Evolutionary conservation across 2,113 vertebrate species (phyloP).

Genomic region (Labrus mixtus): DNA sequence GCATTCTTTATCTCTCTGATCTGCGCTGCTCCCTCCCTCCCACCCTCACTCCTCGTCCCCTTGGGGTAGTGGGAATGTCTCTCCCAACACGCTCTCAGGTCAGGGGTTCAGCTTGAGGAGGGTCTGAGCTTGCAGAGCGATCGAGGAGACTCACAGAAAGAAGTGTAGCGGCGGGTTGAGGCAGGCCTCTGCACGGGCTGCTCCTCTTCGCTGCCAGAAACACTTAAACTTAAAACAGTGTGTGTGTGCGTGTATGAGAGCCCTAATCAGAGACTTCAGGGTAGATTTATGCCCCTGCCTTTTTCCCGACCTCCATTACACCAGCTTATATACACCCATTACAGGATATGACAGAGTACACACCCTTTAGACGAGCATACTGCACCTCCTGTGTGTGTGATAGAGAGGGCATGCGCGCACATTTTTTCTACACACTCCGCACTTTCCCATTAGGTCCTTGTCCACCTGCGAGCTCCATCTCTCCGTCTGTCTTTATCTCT

Average conservation of each 20-base stretch:
- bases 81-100: constrained; percentile 78
- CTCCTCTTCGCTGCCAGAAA: constrained; percentile 79
- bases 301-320: constrained; percentile 84
- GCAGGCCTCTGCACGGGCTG: constrained; percentile 74
- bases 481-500: constrained; percentile 67
- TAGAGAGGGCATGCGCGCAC: constrained; percentile 51
- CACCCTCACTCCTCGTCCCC: constrained; percentile 68
- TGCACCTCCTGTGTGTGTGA: constrained; percentile 49
- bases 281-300: constrained; percentile 84
- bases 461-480: constrained; percentile 72
- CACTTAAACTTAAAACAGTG: constrained; percentile 80
- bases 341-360: constrained; percentile 84
- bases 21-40: constrained; percentile 69
- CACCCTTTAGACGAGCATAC: constrained; percentile 76
- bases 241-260: constrained; percentile 70
- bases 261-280: constrained; percentile 81
- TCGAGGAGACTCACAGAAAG: constrained; percentile 51
- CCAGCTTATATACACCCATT: constrained; percentile 85
- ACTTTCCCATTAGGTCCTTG: constrained; percentile 77
- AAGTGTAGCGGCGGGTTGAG: constrained; percentile 68
- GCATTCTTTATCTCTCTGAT: constrained; percentile 80
- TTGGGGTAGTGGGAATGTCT: constrained; percentile 80
- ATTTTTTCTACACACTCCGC: constrained; percentile 63
- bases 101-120: constrained; percentile 82
- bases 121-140: constrained; percentile 68